Percentiles rank a stretch among this genome's conserved stretches.
Conservation (phyloP, 1,140 invertebrate species). For the Epicauta chinensis region DNA sequence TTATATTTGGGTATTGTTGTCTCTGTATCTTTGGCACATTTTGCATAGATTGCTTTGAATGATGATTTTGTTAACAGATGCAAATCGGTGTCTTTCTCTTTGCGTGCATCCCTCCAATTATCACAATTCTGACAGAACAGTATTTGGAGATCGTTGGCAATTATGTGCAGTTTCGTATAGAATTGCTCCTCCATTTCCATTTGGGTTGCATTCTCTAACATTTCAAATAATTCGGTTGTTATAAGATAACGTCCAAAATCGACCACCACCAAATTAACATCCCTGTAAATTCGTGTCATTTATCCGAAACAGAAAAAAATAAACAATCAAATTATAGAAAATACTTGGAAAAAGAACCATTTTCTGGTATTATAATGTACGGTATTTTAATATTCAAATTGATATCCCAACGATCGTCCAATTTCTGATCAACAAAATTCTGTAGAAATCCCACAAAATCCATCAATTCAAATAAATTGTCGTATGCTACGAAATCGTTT, state of each 20-base stretch:
- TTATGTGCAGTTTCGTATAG: constrained; percentile 71
- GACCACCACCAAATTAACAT: constrained; percentile 64
- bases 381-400: constrained; percentile 73
- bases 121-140: constrained; percentile 59
- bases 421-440: constrained; percentile 33
- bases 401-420: constrained; percentile 57
- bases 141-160: constrained; percentile 61
- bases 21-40: constrained; percentile 29
- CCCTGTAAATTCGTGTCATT: too few species aligned
- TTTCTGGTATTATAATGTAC: constrained; percentile 71
- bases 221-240: constrained; percentile 65
- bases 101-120: constrained; percentile 67
- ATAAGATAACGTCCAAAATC: constrained; percentile 67
- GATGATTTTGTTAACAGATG: constrained; percentile 64
- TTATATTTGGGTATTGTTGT: constrained; percentile 56
- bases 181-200: constrained; percentile 77
- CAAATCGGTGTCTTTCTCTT: constrained; percentile 64
- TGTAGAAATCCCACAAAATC: constrained; percentile 1
- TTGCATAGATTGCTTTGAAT: constrained; percentile 31
- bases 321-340: constrained; percentile 15
- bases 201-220: constrained; percentile 69
- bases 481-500: constrained; percentile 57
- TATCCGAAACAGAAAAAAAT: constrained; percentile 3
- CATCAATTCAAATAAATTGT: not conserved
- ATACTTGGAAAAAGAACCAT: constrained; percentile 69